These are phyloP conservation scores for Yoshiicerus persimilis DNA, from an alignment of 1,140 invertebrate genomes.

Conservation along the genomic window DNA sequence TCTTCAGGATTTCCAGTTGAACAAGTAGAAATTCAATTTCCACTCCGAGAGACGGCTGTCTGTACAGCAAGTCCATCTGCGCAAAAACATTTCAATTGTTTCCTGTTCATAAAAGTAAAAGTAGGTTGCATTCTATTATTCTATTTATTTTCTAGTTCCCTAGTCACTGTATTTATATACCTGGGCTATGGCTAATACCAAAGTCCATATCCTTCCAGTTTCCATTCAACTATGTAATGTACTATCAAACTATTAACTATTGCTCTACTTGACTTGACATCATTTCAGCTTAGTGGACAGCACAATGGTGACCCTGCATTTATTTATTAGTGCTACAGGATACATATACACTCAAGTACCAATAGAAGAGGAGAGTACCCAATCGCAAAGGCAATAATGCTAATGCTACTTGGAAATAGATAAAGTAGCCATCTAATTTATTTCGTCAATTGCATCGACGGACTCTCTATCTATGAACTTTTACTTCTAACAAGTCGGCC, in stretches of 20 bases:
- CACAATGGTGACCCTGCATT: not conserved
- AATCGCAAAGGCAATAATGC: too few relatives aligned
- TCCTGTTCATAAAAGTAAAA: not conserved
- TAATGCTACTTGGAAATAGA: not conserved
- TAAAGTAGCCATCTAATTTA: not conserved
- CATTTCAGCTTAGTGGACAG: not conserved
- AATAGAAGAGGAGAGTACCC: too few relatives aligned
- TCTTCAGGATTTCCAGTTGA: slow-evolving; percentile 52
- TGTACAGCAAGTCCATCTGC: slow-evolving; percentile 52
- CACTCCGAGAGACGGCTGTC: slow-evolving; percentile 50
- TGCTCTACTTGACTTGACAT: not conserved
- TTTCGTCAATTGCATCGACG: not conserved
- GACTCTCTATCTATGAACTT: too few relatives aligned
- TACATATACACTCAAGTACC: too few relatives aligned
- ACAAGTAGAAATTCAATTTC: slow-evolving; percentile 51
- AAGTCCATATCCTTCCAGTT: too few relatives aligned
- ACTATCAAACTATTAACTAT: not conserved
- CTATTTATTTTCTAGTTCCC: not conserved
- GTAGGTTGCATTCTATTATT: not conserved
- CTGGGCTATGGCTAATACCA: too few relatives aligned
- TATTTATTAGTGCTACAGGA: not conserved
- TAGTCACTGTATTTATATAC: too few relatives aligned
- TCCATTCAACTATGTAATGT: not conserved
- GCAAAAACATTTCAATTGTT: not conserved
- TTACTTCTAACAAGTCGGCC: too few relatives aligned